Evolutionary conservation across 2,888 invertebrate species (phyloP).

Genomic region (Neria commutata): DNA sequence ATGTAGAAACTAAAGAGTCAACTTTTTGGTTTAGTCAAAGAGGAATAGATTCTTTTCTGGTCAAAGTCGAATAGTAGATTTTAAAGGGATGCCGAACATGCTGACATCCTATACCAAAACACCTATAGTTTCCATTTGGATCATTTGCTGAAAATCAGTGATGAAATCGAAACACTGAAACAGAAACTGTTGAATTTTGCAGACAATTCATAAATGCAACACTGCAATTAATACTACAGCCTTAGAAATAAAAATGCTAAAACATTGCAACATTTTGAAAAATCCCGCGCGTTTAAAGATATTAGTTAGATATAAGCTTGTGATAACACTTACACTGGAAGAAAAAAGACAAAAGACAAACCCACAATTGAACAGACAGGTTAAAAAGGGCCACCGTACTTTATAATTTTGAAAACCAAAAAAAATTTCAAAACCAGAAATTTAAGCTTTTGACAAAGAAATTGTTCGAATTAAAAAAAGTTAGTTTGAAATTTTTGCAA

Average conservation of each 20-base stretch:
- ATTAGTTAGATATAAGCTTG: slow-evolving; percentile 28
- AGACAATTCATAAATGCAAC: too few relatives aligned
- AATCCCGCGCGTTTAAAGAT: slow-evolving; percentile 12
- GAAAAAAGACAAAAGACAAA: slow-evolving; percentile 26
- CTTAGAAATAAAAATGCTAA: background rate
- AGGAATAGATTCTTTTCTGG: too few relatives aligned
- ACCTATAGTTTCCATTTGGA: too few relatives aligned
- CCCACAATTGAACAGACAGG: slow-evolving; percentile 41
- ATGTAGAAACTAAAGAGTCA: too few relatives aligned
- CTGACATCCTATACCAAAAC: too few relatives aligned
- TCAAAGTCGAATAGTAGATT: too few relatives aligned
- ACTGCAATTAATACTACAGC: background rate
- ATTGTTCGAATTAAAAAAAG: background rate
- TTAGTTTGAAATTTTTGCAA: slow-evolving; percentile 1
- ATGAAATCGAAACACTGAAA: too few relatives aligned
- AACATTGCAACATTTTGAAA: slow-evolving; percentile 10
- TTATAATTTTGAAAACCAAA: slow-evolving; percentile 35
- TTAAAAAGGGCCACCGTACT: slow-evolving; percentile 46
- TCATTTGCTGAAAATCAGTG: too few relatives aligned
- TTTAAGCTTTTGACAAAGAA: slow-evolving; percentile 20
- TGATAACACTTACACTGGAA: slow-evolving; percentile 37
- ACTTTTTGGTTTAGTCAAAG: too few relatives aligned
- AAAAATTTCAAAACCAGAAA: slow-evolving; percentile 22
- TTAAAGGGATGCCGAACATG: too few relatives aligned
- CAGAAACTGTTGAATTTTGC: too few relatives aligned